Conservation (phyloP, 1,140 invertebrate genomes). For the Polypedilum pembai region DNA sequence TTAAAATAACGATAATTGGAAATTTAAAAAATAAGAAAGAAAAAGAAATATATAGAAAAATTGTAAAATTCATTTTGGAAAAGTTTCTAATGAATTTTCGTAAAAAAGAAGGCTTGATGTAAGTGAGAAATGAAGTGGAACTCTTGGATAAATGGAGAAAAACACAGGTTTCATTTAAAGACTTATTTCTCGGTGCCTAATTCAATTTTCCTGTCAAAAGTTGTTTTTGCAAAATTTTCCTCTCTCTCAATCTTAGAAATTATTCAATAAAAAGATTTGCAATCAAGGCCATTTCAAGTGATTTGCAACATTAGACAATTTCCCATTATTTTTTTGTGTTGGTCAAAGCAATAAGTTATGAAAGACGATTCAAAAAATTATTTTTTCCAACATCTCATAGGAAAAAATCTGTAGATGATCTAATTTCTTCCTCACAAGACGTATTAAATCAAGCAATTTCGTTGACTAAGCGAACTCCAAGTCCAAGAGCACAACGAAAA, state of each 20-base stretch:
- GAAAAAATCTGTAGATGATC: constrained; percentile 59
- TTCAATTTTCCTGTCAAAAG: too few species aligned
- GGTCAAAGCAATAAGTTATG: too few species aligned
- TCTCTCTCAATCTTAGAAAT: too few species aligned
- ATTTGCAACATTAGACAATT: too few species aligned
- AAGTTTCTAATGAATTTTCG: background rate
- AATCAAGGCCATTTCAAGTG: too few species aligned
- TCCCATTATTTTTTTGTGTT: too few species aligned
- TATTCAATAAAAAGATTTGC: too few species aligned
- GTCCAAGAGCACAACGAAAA: constrained; percentile 32
- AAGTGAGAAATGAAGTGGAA: background rate
- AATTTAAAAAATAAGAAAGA: background rate
- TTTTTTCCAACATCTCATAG: constrained; percentile 38
- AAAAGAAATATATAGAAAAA: constrained; percentile 29
- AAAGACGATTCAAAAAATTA: too few species aligned
- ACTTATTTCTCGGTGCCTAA: too few species aligned
- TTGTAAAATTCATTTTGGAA: background rate
- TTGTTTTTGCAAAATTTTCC: too few species aligned
- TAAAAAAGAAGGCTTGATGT: constrained; percentile 6
- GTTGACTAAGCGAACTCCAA: constrained; percentile 39
- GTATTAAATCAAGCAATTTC: constrained; percentile 49
- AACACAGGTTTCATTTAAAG: background rate
- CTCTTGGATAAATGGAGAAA: background rate
- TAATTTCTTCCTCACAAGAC: constrained; percentile 56
- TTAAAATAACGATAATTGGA: background rate